Base-by-base conservation (phyloP, 2,888 invertebrate species). In the Azorinus chamasolen region DNA sequence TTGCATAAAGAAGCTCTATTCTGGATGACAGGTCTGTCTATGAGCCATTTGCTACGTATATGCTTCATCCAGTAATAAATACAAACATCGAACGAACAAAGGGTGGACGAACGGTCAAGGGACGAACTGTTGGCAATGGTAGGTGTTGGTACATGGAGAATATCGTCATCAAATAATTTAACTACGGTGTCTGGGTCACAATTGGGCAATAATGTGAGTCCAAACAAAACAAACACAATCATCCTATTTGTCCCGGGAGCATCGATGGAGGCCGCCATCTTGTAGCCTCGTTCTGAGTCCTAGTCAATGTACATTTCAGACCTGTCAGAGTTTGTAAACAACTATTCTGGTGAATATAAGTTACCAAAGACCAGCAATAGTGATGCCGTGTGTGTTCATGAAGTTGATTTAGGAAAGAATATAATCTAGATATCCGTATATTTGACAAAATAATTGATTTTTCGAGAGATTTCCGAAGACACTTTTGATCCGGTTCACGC, bases 191-290 rank as follows among this genome's bases (percentile, higher is more conserved):
- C 20, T 50, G 20, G 16, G 50, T 50, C 20, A 18, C 20, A 50
- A 20, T 20, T 18, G 22, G 16, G 22, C 16, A 50, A 50, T 12
- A 50, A 50, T 12, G 10, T 12, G 10, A 22, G 16, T 18, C 16
- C 50, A 22, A 50, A 10, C 4, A 50, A 20, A 22, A 24, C 8
- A 20, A 50, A 20, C 50, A 50, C 20, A 22, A 20, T 22, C 3
- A 20, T 50, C 20, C 20, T 20, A 10, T 50, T 50, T 50, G 24
- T 50, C 50, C 16, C 18, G 8, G 16, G 20, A 5, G 2, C 3
- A 20, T 43, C 25, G 18, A 43, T 22, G 58, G 58, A 45, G 24
- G 58, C 45, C 43, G 58, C 58, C 58, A 58, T 58, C 20, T 43
- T 43, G 16, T 37, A 43, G 43, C 45, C 16, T 58, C 45, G 45